Conservation (phyloP, 2,888 invertebrate genomes). For the Phyllotreta cruciferae region DNA sequence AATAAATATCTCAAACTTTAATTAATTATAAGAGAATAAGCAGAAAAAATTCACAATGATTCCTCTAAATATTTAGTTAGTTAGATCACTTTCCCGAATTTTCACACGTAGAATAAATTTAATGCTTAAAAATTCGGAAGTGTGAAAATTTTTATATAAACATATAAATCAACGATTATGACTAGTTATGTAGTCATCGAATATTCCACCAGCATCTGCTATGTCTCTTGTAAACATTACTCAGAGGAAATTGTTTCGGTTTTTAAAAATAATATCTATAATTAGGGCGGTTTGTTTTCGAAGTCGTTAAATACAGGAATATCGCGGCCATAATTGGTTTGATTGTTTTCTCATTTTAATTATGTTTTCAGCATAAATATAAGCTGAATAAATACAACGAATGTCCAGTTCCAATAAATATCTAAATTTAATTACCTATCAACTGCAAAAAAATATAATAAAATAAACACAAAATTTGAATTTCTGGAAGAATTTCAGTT, state of each 20-base stretch:
- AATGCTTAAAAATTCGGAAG: no score
- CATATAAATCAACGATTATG: no score
- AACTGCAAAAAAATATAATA: no score
- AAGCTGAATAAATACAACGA: slow-evolving; percentile 16
- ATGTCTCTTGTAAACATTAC: slow-evolving; percentile 10
- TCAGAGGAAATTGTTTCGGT: slow-evolving; percentile 23
- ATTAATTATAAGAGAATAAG: no score
- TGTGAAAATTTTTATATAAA: no score
- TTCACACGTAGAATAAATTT: no score
- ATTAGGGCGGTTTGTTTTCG: slow-evolving; percentile 43
- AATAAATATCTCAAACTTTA: no score
- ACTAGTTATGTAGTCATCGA: slow-evolving; percentile 2
- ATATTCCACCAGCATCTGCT: slow-evolving; percentile 8
- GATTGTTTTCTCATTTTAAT: slow-evolving; percentile 40
- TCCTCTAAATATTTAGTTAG: no score
- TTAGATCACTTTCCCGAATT: no score
- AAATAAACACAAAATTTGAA: no score
- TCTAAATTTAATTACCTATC: slow-evolving; percentile 6
- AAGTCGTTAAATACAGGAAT: slow-evolving; percentile 45
- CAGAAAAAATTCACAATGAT: no score
- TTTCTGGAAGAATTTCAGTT: no score
- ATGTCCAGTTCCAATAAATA: slow-evolving; percentile 22
- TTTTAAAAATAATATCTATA: slow-evolving; percentile 34
- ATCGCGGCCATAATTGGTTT: slow-evolving; percentile 38
- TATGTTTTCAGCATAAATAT: slow-evolving; percentile 36